phyloP scores from a whole-genome alignment of 2,888 invertebrate genomes.

The Nemotelus pantherinus region DNA sequence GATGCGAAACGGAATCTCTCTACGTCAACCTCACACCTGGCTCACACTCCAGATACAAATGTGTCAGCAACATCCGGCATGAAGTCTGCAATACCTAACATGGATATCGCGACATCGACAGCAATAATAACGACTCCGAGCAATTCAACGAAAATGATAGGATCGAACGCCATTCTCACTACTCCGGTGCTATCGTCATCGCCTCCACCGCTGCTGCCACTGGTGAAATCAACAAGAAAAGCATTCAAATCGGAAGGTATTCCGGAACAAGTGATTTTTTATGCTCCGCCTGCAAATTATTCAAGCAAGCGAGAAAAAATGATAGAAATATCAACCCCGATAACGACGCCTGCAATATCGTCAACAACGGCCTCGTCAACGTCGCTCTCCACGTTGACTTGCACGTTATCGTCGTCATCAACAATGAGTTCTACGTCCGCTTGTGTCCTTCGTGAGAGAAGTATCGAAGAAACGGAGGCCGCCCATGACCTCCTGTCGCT shows the following conservation, averaged over 20 bases:
- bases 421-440: slow-evolving; percentile 46
- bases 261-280: slow-evolving; percentile 62
- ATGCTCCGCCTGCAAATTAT: slow-evolving; percentile 62
- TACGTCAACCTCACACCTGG: slow-evolving; percentile 41
- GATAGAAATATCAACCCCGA: slow-evolving; percentile 34
- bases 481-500: slow-evolving; percentile 83
- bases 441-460: slow-evolving; percentile 66
- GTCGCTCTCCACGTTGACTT: slow-evolving; percentile 15
- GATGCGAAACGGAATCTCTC: slow-evolving; percentile 41
- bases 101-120: slow-evolving; percentile 28
- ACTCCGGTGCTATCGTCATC: slow-evolving; percentile 32
- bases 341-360: slow-evolving; percentile 52
- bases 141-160: slow-evolving; percentile 28
- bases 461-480: slow-evolving; percentile 87
- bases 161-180: slow-evolving; percentile 7
- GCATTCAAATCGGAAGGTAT: slow-evolving; percentile 56
- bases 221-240: slow-evolving; percentile 43
- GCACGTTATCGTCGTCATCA: slow-evolving; percentile 15
- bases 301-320: slow-evolving; percentile 41
- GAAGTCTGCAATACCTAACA: no score
- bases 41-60: slow-evolving; percentile 14
- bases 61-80: background rate
- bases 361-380: slow-evolving; percentile 43
- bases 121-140: slow-evolving; percentile 42
- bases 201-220: slow-evolving; percentile 36